Evolutionary conservation across 2,113 vertebrate species (phyloP).

Genomic region (Tauraco erythrolophus): DNA sequence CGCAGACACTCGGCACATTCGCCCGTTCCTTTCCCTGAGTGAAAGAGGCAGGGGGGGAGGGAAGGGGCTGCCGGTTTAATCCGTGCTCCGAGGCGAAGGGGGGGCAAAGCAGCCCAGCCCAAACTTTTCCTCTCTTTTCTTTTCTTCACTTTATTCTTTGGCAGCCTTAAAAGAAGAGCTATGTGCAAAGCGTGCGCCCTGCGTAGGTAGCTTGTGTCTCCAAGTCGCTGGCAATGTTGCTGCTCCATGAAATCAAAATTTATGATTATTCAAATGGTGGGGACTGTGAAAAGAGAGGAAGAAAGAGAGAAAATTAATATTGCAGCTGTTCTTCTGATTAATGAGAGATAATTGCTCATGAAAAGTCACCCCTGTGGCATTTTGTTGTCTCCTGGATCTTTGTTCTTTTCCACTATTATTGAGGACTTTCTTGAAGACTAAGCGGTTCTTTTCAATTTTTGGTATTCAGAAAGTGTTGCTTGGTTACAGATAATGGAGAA

Average conservation of each 20-base stretch:
- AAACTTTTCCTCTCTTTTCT: slow-evolving; percentile 16
- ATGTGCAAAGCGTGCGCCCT: slow-evolving; percentile 34
- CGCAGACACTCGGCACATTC: slow-evolving; percentile 24
- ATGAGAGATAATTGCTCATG: slow-evolving; percentile 99
- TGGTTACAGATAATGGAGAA: slow-evolving; percentile 98
- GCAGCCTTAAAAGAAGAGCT: slow-evolving; percentile 46
- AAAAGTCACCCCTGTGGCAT: slow-evolving; percentile 99
- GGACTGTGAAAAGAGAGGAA: slow-evolving; percentile 83
- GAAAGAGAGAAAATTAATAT: slow-evolving; percentile 92
- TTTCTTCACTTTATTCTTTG: slow-evolving; percentile 28
- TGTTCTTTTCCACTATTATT: slow-evolving; percentile 98
- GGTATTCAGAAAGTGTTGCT: slow-evolving; percentile 99
- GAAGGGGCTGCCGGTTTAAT: background rate
- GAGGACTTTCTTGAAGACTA: slow-evolving; percentile 96
- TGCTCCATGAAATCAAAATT: slow-evolving; percentile 82
- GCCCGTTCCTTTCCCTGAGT: slow-evolving; percentile 12
- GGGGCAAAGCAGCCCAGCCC: background rate
- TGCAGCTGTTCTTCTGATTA: slow-evolving; percentile 99
- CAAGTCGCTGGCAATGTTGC: slow-evolving; percentile 66
- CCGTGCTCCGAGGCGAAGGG: background rate
- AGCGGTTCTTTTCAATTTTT: slow-evolving; percentile 99
- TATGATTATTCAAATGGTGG: slow-evolving; percentile 85
- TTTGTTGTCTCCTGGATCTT: slow-evolving; percentile 98
- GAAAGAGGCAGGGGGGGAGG: background rate
- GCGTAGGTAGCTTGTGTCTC: slow-evolving; percentile 66